Conservation (phyloP, 1,140 invertebrate genomes). For the Subanguina moxae region DNA sequence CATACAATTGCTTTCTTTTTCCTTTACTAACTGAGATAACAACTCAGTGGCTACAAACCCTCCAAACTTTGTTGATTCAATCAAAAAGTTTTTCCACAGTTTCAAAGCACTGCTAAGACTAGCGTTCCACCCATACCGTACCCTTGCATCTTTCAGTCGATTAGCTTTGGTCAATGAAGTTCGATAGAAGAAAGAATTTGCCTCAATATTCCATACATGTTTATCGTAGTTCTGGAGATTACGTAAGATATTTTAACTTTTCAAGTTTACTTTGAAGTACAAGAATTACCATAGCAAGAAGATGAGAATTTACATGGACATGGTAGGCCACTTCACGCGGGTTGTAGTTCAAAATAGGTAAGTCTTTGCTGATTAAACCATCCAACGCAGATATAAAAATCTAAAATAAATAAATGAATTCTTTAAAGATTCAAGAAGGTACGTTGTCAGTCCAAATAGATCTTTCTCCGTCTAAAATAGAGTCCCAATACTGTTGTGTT, state of each 20-base stretch:
- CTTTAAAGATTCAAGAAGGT: neutral
- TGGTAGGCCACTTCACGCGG: slow-evolving; percentile 31
- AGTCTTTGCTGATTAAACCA: slow-evolving; percentile 1
- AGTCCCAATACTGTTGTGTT: slow-evolving; percentile 44
- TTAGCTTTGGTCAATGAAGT: slow-evolving; percentile 52
- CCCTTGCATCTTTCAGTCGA: slow-evolving; percentile 28
- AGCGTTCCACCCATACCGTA: slow-evolving; percentile 36
- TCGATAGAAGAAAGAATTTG: slow-evolving; percentile 47
- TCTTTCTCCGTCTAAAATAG: slow-evolving; percentile 40
- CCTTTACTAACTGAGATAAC: slow-evolving; percentile 16
- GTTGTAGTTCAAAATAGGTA: slow-evolving; percentile 35
- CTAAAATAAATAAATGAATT: neutral
- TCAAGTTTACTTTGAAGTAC: slow-evolving; percentile 11
- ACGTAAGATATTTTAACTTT: slow-evolving; percentile 19
- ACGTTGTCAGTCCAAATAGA: slow-evolving; percentile 44
- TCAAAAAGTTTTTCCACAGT: slow-evolving; percentile 34
- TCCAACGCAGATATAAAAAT: too few species aligned
- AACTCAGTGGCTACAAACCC: slow-evolving; percentile 50
- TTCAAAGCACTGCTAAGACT: slow-evolving; percentile 31
- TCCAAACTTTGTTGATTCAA: slow-evolving; percentile 37
- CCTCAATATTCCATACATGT: slow-evolving; percentile 54
- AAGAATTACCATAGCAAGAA: slow-evolving; percentile 38
- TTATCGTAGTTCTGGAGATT: slow-evolving; percentile 34
- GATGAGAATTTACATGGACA: slow-evolving; percentile 46
- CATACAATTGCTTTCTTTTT: neutral